Base-by-base conservation (phyloP, 2,888 invertebrate genomes). In the Euphydryas editha region DNA sequence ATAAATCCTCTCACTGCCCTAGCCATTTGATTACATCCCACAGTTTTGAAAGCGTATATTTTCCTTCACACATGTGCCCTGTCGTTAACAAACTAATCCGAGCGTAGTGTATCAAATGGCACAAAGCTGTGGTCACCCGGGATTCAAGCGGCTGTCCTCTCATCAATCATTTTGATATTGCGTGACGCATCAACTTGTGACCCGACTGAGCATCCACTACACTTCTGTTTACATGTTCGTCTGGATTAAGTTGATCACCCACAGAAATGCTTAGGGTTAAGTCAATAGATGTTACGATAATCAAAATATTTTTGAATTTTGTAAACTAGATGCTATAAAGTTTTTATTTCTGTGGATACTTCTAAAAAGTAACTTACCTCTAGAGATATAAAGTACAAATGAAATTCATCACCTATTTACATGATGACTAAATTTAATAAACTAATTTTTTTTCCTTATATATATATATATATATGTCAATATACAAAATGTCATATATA, bases 91-190 rank as follows among this genome's bases (percentile, higher is more conserved):
- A 66, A 59, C 60, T 61, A 66, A 70, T 61, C 64, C 58, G n/a
- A 61, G 30, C 49, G 55, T 67, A 61, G 56, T 49, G 60, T 47
- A 67, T 64, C 42, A 58, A 61, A 56, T 44, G 64, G 37, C 37
- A 64, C 69, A 64, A 67, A 58, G 64, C 61, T 55, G 54, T 64
- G 64, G 69, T 67, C 76, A 67, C 62, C 57, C 70, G 62, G 73
- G 71, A 70, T 61, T 66, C 56, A 58, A 59, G 56, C 62, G 63
- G 47, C 69, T 65, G 61, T 60, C 65, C 70, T 68, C 70, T 70
- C 76, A 76, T 76, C 73, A 88, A 89, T 90, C 89, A 90, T 81
- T 78, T 75, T 81, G 85, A 87, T 88, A 87, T 87, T 85, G 86
- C 85, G 85, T 88, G 87, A 87, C 88, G 82, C 85, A 84, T 83